These are phyloP conservation scores for Drosophila kuntzei DNA, from an alignment of 2,888 invertebrate genomes.

Conservation along the genomic window DNA sequence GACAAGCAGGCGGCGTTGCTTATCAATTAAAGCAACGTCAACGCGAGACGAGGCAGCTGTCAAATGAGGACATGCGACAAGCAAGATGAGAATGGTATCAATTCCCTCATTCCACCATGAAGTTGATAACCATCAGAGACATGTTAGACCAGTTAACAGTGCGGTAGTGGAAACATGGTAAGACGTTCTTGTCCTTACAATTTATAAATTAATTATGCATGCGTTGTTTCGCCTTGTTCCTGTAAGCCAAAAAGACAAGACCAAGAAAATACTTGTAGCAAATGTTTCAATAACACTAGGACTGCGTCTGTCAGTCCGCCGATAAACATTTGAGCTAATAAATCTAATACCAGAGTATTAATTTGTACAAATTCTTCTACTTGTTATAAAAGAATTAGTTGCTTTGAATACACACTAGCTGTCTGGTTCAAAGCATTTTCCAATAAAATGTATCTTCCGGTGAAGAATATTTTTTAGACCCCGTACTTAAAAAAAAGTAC, in stretches of 20 bases:
- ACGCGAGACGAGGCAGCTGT: constrained; percentile 41
- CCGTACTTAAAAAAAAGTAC: too few relatives aligned
- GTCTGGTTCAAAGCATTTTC: background rate
- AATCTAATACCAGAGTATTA: constrained; percentile 1
- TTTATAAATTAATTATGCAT: constrained; percentile 73
- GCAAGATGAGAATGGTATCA: constrained; percentile 43
- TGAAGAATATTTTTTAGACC: background rate
- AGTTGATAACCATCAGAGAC: constrained; percentile 66
- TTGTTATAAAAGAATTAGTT: background rate
- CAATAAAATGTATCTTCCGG: background rate
- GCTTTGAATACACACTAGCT: too few relatives aligned
- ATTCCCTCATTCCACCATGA: constrained; percentile 15
- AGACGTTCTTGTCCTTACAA: constrained; percentile 62
- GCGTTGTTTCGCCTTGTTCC: constrained; percentile 46
- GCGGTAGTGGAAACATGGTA: constrained; percentile 10
- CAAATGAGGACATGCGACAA: constrained; percentile 39
- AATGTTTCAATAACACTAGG: constrained; percentile 33
- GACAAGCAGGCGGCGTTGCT: constrained; percentile 44
- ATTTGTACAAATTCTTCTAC: background rate
- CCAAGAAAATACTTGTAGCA: constrained; percentile 16
- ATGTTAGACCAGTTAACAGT: constrained; percentile 36
- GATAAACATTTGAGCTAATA: background rate
- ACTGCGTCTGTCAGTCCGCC: background rate
- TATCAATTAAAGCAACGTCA: constrained; percentile 1
- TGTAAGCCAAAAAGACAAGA: constrained; percentile 43